Conservation (phyloP, 2,888 invertebrate genomes). For the Cheilosia pagana region DNA sequence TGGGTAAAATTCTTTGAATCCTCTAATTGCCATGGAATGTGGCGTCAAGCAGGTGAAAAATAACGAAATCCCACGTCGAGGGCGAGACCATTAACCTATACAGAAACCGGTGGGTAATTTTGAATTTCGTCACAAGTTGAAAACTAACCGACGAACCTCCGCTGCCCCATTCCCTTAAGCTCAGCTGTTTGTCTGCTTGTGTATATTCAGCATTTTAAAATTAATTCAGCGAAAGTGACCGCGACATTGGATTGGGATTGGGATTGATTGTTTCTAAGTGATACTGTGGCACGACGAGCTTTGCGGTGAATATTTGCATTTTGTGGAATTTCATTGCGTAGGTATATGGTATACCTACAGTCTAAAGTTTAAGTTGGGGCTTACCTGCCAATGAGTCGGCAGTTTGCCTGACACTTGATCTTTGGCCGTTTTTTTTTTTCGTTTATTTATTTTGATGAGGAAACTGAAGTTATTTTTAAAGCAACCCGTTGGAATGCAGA, state of each 20-base stretch:
- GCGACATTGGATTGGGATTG: neutral
- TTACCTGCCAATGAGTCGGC: conserved; percentile 30
- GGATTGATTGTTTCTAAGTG: conserved; percentile 3
- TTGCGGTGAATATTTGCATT: conserved; percentile 2
- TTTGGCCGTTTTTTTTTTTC: neutral
- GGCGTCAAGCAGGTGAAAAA: neutral
- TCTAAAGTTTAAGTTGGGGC: conserved; percentile 21
- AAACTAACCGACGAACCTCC: conserved; percentile 13
- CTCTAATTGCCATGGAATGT: neutral
- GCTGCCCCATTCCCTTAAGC: neutral
- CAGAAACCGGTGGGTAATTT: conserved; percentile 6
- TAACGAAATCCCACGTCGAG: conserved; percentile 3
- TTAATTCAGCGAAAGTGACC: conserved; percentile 22
- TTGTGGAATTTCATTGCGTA: conserved; percentile 29
- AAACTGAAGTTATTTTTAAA: conserved; percentile 1
- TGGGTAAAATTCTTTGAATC: conserved; percentile 5
- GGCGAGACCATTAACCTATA: conserved; percentile 26
- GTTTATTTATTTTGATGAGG: neutral
- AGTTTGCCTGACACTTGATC: neutral
- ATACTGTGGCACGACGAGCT: conserved; percentile 9
- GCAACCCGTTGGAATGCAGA: conserved; percentile 13
- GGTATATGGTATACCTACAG: too few species aligned
- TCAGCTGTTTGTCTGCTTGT: neutral
- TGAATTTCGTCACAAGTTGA: conserved; percentile 23
- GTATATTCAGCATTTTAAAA: conserved; percentile 14